Evolutionary conservation across 2,113 vertebrate genomes (phyloP).

Genomic region (Hippopotamus amphibius): DNA sequence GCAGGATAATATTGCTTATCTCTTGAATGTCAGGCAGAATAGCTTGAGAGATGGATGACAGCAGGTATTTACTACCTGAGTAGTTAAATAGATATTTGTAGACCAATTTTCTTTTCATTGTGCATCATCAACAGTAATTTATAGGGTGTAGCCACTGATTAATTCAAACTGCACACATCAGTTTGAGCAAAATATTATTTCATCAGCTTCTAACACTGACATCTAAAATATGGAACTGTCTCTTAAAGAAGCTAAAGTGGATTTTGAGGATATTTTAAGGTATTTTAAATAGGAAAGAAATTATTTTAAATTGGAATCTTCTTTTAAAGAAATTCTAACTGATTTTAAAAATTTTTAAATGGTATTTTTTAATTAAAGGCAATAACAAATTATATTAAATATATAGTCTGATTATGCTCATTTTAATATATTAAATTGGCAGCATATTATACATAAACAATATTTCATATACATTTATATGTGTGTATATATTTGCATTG

Average conservation of each 20-base stretch:
- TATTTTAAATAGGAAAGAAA: not conserved
- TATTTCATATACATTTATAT: not conserved
- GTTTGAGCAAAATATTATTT: conserved; percentile 44
- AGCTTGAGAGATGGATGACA: conserved; percentile 15
- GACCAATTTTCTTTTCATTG: conserved; percentile 59
- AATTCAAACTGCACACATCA: conserved; percentile 46
- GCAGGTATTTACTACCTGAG: conserved; percentile 50
- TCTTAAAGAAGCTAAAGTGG: not conserved
- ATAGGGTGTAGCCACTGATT: conserved; percentile 49
- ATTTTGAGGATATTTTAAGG: not conserved
- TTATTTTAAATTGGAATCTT: not conserved
- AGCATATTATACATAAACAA: not conserved
- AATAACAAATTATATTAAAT: conserved; percentile 18
- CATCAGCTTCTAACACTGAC: not conserved
- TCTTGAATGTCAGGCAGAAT: conserved; percentile 4
- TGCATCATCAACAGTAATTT: conserved; percentile 60
- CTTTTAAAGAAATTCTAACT: not conserved
- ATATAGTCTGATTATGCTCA: not conserved
- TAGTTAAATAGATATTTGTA: conserved; percentile 63
- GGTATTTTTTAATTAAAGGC: not conserved
- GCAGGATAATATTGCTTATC: not conserved
- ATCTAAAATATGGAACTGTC: not conserved
- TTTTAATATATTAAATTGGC: not conserved
- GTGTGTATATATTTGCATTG: not conserved
- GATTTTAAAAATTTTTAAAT: not conserved